Evolutionary conservation across 1,140 invertebrate genomes (phyloP).

Genomic region (Pollicipes pollicipes): DNA sequence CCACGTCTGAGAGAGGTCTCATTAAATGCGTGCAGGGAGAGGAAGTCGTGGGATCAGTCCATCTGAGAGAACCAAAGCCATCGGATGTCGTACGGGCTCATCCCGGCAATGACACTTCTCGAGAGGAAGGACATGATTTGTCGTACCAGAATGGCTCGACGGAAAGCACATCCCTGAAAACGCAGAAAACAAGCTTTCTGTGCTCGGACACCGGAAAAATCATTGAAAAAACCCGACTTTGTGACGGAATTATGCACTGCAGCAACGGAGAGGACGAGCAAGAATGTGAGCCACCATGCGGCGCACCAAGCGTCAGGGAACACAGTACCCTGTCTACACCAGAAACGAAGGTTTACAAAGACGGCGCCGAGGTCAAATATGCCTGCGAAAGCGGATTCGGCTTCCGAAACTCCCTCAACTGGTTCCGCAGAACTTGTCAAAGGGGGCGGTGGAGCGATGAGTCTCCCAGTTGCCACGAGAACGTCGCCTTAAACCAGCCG

Average conservation of each 20-base stretch:
- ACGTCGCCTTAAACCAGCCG: not conserved
- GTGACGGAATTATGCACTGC: not conserved
- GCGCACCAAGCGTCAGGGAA: too few species aligned
- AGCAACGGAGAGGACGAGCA: not conserved
- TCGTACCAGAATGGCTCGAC: too few species aligned
- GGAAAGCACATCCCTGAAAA: too few species aligned
- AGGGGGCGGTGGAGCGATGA: not conserved
- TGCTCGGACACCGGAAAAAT: not conserved
- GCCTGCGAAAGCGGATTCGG: not conserved
- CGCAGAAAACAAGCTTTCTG: not conserved
- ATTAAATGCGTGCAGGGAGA: not conserved
- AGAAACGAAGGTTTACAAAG: not conserved
- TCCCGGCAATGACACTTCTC: too few species aligned
- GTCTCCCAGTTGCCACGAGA: not conserved
- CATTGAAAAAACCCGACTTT: not conserved
- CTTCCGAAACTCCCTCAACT: not conserved
- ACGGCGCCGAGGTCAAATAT: not conserved
- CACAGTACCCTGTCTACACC: not conserved
- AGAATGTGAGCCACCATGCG: not conserved
- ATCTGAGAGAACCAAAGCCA: not conserved
- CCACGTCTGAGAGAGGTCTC: not conserved
- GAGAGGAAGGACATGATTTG: too few species aligned
- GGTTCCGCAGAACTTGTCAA: not conserved
- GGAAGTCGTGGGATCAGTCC: not conserved
- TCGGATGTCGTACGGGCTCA: too few species aligned